These are phyloP conservation scores for Alligator sinensis DNA, from an alignment of 2,113 vertebrate genomes.

Conservation along the genomic window DNA sequence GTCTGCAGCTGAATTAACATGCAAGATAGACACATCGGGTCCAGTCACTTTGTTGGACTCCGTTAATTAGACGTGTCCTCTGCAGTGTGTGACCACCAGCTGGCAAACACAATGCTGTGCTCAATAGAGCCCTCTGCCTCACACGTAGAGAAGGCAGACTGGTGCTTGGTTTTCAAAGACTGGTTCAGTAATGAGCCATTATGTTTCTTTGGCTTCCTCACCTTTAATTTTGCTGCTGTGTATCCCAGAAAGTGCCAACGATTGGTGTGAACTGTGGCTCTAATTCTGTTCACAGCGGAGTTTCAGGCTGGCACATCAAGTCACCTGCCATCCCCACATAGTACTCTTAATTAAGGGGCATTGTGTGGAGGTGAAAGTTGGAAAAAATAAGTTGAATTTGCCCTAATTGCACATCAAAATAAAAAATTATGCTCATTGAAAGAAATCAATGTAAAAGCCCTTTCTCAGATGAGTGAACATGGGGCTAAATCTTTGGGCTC, in stretches of 20 bases:
- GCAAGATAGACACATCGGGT: not conserved
- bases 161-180: not conserved
- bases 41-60: not conserved
- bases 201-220: not conserved
- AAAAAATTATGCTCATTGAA: slow-evolving; percentile 73
- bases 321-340: slow-evolving; percentile 42
- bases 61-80: not conserved
- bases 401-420: slow-evolving; percentile 73
- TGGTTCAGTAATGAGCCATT: not conserved
- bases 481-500: slow-evolving; percentile 52
- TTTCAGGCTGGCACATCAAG: not conserved
- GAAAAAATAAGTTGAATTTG: slow-evolving; percentile 57
- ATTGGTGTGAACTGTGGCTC: not conserved
- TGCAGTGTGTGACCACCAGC: not conserved
- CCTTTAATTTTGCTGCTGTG: slow-evolving; percentile 4
- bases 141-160: fast-evolving
- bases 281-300: slow-evolving; percentile 41
- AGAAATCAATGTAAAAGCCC: slow-evolving; percentile 61
- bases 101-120: fast-evolving
- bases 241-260: not conserved
- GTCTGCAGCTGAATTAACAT: not conserved
- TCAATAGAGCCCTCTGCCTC: not conserved
- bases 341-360: slow-evolving; percentile 41
- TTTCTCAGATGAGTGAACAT: slow-evolving; percentile 48
- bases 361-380: slow-evolving; percentile 51